These are phyloP conservation scores for Micoletzkya japonica DNA, from an alignment of 2,888 invertebrate genomes.

Conservation along the genomic window DNA sequence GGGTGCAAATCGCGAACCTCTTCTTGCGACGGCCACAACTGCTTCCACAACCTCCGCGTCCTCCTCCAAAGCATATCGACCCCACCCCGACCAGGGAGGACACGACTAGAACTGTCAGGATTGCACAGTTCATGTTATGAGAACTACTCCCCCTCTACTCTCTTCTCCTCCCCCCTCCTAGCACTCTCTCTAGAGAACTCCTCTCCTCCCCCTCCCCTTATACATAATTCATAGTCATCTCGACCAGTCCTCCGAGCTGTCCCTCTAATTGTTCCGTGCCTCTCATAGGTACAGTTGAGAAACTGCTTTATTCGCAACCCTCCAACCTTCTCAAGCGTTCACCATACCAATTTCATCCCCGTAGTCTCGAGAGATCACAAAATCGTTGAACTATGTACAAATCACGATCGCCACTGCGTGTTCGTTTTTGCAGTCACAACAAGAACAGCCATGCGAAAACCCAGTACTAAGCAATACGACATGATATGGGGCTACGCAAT, in stretches of 20 bases:
- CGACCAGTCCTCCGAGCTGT: too few species aligned
- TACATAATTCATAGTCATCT: too few species aligned
- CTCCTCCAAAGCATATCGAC: conserved; percentile 22
- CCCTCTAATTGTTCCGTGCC: too few species aligned
- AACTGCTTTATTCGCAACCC: too few species aligned
- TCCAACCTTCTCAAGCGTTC: too few species aligned
- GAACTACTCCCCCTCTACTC: neutral
- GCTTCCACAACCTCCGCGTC: conserved; percentile 24
- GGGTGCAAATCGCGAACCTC: neutral
- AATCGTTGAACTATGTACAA: too few species aligned
- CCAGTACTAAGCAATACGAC: neutral
- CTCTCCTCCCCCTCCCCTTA: too few species aligned
- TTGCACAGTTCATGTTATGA: neutral
- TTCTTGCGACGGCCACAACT: conserved; percentile 23
- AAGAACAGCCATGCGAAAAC: neutral
- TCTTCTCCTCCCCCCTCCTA: neutral
- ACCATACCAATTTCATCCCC: too few species aligned
- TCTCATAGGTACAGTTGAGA: too few species aligned
- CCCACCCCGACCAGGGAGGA: neutral
- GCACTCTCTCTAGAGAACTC: neutral
- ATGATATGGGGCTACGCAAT: neutral
- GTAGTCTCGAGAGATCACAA: too few species aligned
- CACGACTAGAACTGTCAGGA: neutral
- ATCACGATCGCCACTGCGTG: too few species aligned
- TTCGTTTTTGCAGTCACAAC: neutral